These are phyloP conservation scores for Phlogophora meticulosa DNA, from an alignment of 2,888 invertebrate genomes.

Conservation along the genomic window DNA sequence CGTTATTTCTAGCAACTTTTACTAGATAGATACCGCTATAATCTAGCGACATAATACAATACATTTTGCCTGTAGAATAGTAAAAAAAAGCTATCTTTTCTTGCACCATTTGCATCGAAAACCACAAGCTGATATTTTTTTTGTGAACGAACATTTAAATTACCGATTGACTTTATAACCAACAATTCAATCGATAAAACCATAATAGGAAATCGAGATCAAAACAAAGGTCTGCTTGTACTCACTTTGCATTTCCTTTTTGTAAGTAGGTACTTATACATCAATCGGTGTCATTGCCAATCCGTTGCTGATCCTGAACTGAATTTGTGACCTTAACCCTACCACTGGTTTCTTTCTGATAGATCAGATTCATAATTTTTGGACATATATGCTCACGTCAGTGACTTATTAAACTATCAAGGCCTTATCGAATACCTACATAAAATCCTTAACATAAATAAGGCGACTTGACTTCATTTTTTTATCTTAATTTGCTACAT, in stretches of 20 bases:
- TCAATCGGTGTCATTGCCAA: slow-evolving; percentile 53
- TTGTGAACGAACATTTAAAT: slow-evolving; percentile 1
- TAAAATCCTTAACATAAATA: slow-evolving; percentile 23
- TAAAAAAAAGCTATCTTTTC: background rate
- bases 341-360: slow-evolving; percentile 15
- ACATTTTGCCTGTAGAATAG: background rate
- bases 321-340: slow-evolving; percentile 48
- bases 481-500: slow-evolving; percentile 28
- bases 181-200: slow-evolving; percentile 3
- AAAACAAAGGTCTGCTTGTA: slow-evolving; percentile 27
- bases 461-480: slow-evolving; percentile 18
- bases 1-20: slow-evolving; percentile 15
- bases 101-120: background rate
- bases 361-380: slow-evolving; percentile 16
- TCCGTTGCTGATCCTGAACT: slow-evolving; percentile 51
- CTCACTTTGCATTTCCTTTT: slow-evolving; percentile 29
- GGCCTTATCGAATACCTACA: slow-evolving; percentile 23
- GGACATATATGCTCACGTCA: background rate
- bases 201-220: slow-evolving; percentile 21
- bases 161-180: background rate
- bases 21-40: slow-evolving; percentile 2
- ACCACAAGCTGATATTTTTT: background rate
- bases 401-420: slow-evolving; percentile 21
- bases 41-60: background rate
- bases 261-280: slow-evolving; percentile 21